Percentiles rank a stretch among this genome's conserved stretches.
phyloP scores from a whole-genome alignment of 2,888 invertebrate genomes.

The Eupithecia vulgata region DNA sequence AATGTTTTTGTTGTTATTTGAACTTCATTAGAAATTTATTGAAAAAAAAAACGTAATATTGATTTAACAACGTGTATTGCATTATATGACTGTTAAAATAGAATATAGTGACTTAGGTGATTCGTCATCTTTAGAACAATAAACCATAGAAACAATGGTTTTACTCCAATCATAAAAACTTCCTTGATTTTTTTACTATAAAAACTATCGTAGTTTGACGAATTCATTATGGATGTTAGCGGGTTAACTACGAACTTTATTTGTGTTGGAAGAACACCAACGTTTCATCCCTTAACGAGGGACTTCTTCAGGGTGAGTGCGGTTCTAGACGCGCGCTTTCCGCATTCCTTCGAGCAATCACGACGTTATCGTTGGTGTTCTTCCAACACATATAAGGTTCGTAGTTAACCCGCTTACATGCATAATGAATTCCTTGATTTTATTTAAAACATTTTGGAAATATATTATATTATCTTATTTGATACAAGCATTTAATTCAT shows the following conservation, averaged over 20 bases:
- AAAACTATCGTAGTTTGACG: too few species aligned
- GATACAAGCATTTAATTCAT: conserved; percentile 37
- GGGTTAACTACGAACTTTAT: too few species aligned
- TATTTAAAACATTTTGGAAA: conserved; percentile 17
- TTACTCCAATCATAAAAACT: conserved; percentile 3
- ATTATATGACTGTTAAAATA: conserved; percentile 25
- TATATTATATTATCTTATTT: conserved; percentile 14
- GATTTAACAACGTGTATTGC: conserved; percentile 10
- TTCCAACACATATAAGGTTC: too few species aligned
- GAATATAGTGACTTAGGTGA: conserved; percentile 16
- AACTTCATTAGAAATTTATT: not conserved
- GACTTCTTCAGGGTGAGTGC: too few species aligned
- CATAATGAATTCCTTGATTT: conserved; percentile 14
- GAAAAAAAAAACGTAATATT: not conserved
- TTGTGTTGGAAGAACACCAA: too few species aligned
- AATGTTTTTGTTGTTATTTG: not conserved
- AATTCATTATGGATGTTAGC: too few species aligned
- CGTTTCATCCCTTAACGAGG: too few species aligned
- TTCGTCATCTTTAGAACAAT: not conserved
- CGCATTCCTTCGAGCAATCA: too few species aligned
- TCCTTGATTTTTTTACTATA: conserved; percentile 12
- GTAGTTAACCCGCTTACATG: too few species aligned
- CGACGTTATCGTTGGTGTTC: too few species aligned
- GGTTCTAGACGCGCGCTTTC: too few species aligned
- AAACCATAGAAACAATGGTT: not conserved